Conservation (phyloP, 2,888 invertebrate species). For the Ferdinandea cuprea region DNA sequence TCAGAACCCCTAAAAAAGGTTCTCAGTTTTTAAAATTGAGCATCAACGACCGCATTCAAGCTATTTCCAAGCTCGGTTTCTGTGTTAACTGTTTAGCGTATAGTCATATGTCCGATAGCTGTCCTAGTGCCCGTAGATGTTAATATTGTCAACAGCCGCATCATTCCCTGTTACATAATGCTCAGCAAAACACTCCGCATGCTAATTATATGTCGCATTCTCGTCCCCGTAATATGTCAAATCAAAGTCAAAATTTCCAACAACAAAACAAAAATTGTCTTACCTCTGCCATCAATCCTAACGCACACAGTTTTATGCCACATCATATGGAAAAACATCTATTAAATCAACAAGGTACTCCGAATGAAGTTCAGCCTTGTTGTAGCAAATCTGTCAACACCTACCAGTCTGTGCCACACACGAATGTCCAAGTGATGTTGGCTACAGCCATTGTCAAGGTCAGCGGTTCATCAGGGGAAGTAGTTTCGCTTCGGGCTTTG, state of each 20-base stretch:
- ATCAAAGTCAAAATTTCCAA: not conserved
- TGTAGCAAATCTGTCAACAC: conserved; percentile 4
- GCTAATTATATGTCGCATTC: not conserved
- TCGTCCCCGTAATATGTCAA: not conserved
- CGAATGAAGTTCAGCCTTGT: not conserved
- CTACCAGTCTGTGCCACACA: conserved; percentile 5
- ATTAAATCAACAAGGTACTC: not conserved
- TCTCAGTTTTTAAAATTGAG: too few species aligned
- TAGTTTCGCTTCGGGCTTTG: conserved; percentile 7
- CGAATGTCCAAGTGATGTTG: conserved; percentile 3
- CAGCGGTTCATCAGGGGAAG: conserved; percentile 2
- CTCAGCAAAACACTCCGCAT: not conserved
- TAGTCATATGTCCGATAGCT: not conserved
- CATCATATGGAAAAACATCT: not conserved
- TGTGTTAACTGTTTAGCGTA: conserved; percentile 21
- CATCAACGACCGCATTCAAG: too few species aligned
- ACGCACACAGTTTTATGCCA: not conserved
- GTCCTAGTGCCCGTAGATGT: not conserved
- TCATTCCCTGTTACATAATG: not conserved
- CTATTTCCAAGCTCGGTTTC: too few species aligned
- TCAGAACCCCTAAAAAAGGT: too few species aligned
- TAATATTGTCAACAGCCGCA: conserved; percentile 3
- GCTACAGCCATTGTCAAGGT: conserved; percentile 8
- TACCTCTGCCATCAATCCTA: not conserved
- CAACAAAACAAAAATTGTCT: not conserved